phyloP scores from a whole-genome alignment of 2,113 vertebrate genomes.

The Cricetomys ansorgei region DNA sequence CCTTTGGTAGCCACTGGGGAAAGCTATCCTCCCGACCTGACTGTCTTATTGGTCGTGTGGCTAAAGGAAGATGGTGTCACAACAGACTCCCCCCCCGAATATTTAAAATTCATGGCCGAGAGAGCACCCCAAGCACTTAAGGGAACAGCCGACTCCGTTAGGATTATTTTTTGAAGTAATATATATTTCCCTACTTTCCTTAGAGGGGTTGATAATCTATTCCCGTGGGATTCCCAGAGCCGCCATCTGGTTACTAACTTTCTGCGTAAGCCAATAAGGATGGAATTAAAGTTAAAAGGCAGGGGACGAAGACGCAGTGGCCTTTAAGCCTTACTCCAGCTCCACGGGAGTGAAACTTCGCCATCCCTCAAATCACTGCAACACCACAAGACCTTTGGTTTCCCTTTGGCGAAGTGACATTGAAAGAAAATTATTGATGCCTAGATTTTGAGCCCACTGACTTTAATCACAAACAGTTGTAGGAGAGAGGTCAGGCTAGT shows the following conservation, averaged over 20 bases:
- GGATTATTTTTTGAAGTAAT: conserved; percentile 43
- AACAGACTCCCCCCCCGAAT: neutral
- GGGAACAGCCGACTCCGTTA: neutral
- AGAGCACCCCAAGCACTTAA: conserved; percentile 7
- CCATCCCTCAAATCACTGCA: neutral
- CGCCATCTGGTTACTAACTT: conserved; percentile 37
- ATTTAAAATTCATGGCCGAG: neutral
- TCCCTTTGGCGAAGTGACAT: conserved; percentile 36
- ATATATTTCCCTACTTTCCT: conserved; percentile 51
- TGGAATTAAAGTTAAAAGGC: conserved; percentile 62
- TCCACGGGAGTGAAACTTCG: conserved; percentile 10
- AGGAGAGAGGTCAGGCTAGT: neutral
- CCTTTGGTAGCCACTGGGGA: neutral
- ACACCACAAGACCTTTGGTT: conserved; percentile 22
- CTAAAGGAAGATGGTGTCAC: neutral
- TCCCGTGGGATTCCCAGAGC: neutral
- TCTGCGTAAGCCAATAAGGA: conserved; percentile 50
- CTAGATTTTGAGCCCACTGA: neutral
- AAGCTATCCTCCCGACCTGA: neutral
- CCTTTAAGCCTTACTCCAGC: conserved; percentile 44
- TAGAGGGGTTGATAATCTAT: neutral
- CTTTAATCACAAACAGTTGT: conserved; percentile 13
- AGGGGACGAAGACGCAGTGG: conserved; percentile 52
- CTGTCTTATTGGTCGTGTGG: neutral
- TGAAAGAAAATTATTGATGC: conserved; percentile 29